Base-by-base conservation (phyloP, 2,113 vertebrate genomes). In the Embiotoca jacksoni region DNA sequence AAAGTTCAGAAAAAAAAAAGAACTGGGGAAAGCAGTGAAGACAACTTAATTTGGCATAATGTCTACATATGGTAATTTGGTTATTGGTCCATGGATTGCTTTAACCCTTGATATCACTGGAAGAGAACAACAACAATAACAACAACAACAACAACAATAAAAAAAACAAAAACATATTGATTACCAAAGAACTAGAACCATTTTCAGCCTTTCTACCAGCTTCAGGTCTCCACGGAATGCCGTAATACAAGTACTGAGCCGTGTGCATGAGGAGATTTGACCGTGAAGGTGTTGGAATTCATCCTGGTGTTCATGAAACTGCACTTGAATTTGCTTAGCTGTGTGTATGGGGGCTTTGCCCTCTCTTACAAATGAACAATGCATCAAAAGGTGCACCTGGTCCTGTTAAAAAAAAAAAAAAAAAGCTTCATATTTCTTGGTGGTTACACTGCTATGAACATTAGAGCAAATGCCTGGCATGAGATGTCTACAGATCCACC, bases 351-450 rank as follows among this genome's bases (percentile, higher is more conserved):
- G 56, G 56, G 6, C 41, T 74, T 78, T 86, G 77, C 74, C 78
- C 72, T 80, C 61, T 83, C 75, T 79, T 81, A 16, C 31, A 37
- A 14, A 49, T 41, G 73, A 83, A 78, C 85, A 76, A 85, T 82
- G 39, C 77, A 75, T 82, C 81, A 75, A 82, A 90, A 81, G 50
- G 70, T 74, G 73, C 87, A 86, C 78, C 85, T 91, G 87, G 82
- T 67, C 30, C 65, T 78, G 61, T 60, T 23, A 23, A 23, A 23
- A 23, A 23, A 23, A 23, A 23, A 23, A 23, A 23, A 59, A 80
- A 82, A 85, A 39, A 2, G 5, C 80, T 68, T 90, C 71, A 78
- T 72, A 72, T 78, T 59, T 74, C 75, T 86, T 80, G 80, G 55
- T 56, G 0, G 50, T 75, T 49, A 58, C 60, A 56, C 64, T 15